These are phyloP conservation scores for Calonectris borealis DNA, from an alignment of 2,113 vertebrate genomes.

Conservation along the genomic window DNA sequence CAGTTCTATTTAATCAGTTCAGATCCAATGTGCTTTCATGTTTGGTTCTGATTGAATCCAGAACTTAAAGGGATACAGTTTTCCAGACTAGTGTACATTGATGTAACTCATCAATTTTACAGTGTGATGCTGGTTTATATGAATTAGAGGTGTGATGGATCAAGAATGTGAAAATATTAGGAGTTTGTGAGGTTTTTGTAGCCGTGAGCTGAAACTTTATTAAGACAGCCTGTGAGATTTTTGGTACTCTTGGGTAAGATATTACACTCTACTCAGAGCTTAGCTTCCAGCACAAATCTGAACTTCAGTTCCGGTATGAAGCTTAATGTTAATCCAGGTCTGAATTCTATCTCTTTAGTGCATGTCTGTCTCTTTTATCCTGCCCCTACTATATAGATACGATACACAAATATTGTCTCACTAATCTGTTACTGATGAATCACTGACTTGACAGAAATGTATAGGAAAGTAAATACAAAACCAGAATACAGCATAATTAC, in stretches of 20 bases:
- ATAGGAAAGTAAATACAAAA: background rate
- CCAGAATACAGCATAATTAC: background rate
- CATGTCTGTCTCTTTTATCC: background rate
- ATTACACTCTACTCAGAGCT: background rate
- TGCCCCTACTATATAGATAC: background rate
- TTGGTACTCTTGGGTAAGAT: background rate
- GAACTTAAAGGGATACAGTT: background rate
- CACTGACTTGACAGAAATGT: background rate
- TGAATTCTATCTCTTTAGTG: background rate
- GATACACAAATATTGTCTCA: background rate
- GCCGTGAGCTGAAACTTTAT: background rate
- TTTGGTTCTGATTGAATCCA: background rate
- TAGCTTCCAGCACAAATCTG: background rate
- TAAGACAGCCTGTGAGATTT: background rate
- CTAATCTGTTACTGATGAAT: background rate
- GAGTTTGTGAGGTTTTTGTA: background rate
- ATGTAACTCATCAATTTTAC: background rate
- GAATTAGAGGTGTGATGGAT: background rate
- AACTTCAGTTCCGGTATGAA: background rate
- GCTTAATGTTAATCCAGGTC: background rate
- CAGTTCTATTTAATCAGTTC: background rate
- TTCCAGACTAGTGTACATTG: background rate
- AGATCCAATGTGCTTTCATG: background rate
- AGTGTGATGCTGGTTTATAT: background rate
- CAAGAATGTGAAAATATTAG: background rate